Evolutionary conservation across 2,797 vertebrate species (phyloP).

Genomic region (Gephyroberyx darwinii): DNA sequence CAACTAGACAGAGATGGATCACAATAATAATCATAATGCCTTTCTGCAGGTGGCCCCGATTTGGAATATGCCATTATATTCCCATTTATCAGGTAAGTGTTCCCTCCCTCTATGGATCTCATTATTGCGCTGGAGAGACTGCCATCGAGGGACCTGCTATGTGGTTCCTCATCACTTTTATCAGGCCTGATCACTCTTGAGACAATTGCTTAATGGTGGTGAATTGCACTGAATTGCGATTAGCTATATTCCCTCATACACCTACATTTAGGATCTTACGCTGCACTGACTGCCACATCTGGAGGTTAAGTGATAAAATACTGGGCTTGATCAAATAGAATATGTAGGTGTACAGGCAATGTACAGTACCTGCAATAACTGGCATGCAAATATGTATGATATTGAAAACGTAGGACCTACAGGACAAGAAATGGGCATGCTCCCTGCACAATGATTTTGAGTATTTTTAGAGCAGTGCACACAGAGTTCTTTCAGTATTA

Average conservation of each 20-base stretch:
- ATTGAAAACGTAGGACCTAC: not conserved
- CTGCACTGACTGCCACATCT: slow-evolving; percentile 13
- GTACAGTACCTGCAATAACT: not conserved
- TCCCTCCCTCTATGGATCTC: slow-evolving; percentile 66
- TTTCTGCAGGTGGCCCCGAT: slow-evolving; percentile 75
- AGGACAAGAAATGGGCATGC: not conserved
- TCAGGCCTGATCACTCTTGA: slow-evolving; percentile 58
- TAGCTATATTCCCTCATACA: slow-evolving; percentile 22
- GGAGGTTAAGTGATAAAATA: not conserved
- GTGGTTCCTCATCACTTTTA: slow-evolving; percentile 52
- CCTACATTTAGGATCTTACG: slow-evolving; percentile 16
- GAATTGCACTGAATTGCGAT: slow-evolving; percentile 47
- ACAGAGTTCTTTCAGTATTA: slow-evolving; percentile 12
- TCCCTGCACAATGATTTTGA: not conserved
- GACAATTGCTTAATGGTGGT: slow-evolving; percentile 60
- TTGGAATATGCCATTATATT: slow-evolving; percentile 73
- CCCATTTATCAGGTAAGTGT: slow-evolving; percentile 76
- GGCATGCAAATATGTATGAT: not conserved
- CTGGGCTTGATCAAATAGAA: not conserved
- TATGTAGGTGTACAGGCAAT: slow-evolving; percentile 3
- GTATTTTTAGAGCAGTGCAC: not conserved
- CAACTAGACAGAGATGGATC: slow-evolving; percentile 77
- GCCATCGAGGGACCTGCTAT: slow-evolving; percentile 47
- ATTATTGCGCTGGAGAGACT: slow-evolving; percentile 57
- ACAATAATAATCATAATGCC: slow-evolving; percentile 73